A percentile compares a stretch with the other conserved stretches of the same genome.
phyloP scores from a whole-genome alignment of 2,113 vertebrate genomes.

The Leptocoma aspasia region DNA sequence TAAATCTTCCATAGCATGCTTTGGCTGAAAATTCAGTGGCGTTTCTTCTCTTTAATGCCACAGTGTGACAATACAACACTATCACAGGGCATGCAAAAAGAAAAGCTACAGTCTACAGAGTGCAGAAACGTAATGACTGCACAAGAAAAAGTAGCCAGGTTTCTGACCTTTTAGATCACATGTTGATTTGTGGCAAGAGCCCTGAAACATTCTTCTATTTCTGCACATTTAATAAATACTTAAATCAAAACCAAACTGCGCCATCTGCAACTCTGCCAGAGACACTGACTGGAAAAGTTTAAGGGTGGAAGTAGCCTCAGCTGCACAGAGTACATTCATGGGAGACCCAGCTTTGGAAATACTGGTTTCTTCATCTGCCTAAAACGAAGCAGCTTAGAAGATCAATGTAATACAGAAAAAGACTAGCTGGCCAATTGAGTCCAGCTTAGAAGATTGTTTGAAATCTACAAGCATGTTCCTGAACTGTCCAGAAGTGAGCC shows the following conservation, averaged over 20 bases:
- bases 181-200: rapidly evolving
- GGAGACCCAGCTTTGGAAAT: background rate
- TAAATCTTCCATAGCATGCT: background rate
- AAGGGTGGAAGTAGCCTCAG: background rate
- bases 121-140: background rate
- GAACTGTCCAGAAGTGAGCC: background rate
- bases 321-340: background rate
- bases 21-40: background rate
- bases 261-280: background rate
- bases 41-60: background rate
- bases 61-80: background rate
- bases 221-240: background rate
- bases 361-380: background rate
- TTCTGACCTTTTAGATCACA: background rate
- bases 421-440: background rate
- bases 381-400: background rate
- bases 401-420: background rate
- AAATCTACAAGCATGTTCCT: background rate
- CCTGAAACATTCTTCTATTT: background rate
- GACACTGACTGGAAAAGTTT: background rate
- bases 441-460: background rate
- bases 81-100: background rate
- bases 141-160: background rate
- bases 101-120: background rate
- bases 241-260: background rate